Evolutionary conservation across 2,113 vertebrate species (phyloP).

Genomic region (Ailurus styani): DNA sequence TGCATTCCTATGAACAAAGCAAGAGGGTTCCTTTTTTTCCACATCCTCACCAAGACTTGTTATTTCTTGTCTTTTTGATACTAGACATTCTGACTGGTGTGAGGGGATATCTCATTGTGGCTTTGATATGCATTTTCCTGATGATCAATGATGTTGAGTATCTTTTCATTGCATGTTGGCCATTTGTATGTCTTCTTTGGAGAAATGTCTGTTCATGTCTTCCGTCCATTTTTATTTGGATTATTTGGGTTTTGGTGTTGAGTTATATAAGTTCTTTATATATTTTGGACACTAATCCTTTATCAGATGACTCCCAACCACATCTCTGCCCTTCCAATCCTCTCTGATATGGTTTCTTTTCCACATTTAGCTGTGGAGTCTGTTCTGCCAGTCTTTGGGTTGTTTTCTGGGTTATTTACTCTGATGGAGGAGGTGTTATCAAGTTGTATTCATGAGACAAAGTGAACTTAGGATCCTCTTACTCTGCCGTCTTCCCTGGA

Average conservation of each 20-base stretch:
- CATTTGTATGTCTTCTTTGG: no score
- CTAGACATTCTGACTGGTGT: background rate
- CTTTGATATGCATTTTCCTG: background rate
- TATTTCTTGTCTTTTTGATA: background rate
- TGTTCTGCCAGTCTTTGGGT: background rate
- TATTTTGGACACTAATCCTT: background rate
- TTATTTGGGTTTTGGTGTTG: background rate
- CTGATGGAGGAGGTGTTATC: background rate
- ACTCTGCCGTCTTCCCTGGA: background rate
- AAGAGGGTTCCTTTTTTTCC: background rate
- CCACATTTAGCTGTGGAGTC: background rate
- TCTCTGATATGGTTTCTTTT: background rate
- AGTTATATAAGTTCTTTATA: background rate
- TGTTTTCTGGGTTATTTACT: background rate
- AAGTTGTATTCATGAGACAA: background rate
- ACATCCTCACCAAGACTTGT: background rate
- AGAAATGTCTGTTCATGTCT: background rate
- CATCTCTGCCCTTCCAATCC: background rate
- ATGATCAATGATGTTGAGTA: background rate
- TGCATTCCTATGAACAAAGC: background rate
- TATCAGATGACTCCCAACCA: background rate
- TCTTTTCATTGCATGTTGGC: background rate
- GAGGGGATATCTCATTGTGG: background rate
- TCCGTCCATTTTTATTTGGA: background rate
- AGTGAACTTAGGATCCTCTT: background rate